These are phyloP conservation scores for Gadus macrocephalus DNA, from an alignment of 2,113 vertebrate genomes.

Conservation along the genomic window DNA sequence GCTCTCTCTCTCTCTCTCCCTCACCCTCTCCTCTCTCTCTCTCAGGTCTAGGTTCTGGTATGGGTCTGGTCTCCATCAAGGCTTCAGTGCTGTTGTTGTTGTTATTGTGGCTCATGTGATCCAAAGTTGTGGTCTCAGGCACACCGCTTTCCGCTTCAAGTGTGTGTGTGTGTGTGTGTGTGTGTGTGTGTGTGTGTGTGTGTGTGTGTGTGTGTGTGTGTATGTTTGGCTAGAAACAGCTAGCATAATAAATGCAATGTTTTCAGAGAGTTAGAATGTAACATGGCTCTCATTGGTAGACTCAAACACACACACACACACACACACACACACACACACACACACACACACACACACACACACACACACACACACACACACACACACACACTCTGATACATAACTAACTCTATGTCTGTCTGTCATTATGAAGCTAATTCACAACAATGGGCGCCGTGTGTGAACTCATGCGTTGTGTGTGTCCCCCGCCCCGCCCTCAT, in stretches of 20 bases:
- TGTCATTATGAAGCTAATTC: slow-evolving; percentile 70
- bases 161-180: slow-evolving; percentile 6
- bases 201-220: slow-evolving; percentile 21
- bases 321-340: slow-evolving; percentile 13
- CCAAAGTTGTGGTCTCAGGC: too few relatives aligned
- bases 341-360: too few relatives aligned
- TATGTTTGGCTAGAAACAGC: slow-evolving; percentile 51
- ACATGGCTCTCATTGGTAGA: too few relatives aligned
- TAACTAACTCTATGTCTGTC: slow-evolving; percentile 40
- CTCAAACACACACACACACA: too few relatives aligned
- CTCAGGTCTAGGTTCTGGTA: too few relatives aligned
- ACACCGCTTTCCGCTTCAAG: too few relatives aligned
- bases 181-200: slow-evolving; percentile 15
- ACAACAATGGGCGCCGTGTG: slow-evolving; percentile 70
- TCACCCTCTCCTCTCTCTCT: not conserved
- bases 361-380: not conserved
- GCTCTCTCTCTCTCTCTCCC: slow-evolving; percentile 11
- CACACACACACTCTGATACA: slow-evolving; percentile 37
- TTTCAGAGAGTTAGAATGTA: too few relatives aligned
- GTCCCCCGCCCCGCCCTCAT: slow-evolving; percentile 9
- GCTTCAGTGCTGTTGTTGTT: too few relatives aligned
- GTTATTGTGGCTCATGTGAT: too few relatives aligned
- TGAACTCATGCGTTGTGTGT: slow-evolving; percentile 58
- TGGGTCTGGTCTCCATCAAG: too few relatives aligned
- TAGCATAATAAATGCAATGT: slow-evolving; percentile 60